These are phyloP conservation scores for Pachyrhynchus sulphureomaculatus DNA, from an alignment of 1,140 invertebrate genomes.

Conservation along the genomic window DNA sequence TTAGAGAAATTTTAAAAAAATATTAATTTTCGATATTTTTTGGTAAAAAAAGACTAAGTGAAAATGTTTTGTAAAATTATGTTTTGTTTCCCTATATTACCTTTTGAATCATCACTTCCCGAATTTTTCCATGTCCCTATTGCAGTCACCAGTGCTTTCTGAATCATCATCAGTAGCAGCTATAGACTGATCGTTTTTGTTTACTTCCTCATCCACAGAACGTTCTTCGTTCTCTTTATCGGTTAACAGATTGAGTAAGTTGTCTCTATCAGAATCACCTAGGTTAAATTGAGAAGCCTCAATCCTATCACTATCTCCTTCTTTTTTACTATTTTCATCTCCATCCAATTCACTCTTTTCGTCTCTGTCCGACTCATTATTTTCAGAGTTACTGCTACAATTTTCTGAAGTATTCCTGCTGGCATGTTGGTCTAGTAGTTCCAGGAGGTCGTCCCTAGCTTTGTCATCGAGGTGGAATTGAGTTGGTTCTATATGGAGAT, in stretches of 20 bases:
- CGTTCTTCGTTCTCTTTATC: background rate
- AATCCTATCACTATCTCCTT: background rate
- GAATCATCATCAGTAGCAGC: too few relatives aligned
- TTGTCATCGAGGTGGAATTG: background rate
- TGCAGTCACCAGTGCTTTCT: too few relatives aligned
- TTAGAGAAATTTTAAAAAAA: too few relatives aligned
- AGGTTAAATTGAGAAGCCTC: background rate
- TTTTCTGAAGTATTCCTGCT: background rate
- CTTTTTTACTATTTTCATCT: background rate
- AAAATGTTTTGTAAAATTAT: too few relatives aligned
- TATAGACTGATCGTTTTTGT: too few relatives aligned
- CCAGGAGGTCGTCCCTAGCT: background rate
- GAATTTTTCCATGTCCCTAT: too few relatives aligned
- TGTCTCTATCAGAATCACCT: background rate
- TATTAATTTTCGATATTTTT: too few relatives aligned
- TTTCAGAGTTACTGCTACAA: background rate
- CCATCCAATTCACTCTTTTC: too few relatives aligned
- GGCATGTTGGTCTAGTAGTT: background rate
- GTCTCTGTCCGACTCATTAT: too few relatives aligned
- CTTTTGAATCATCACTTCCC: too few relatives aligned
- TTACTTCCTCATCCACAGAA: background rate
- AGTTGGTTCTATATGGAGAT: background rate
- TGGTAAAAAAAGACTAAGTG: too few relatives aligned
- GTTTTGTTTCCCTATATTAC: too few relatives aligned
- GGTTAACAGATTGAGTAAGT: background rate